Evolutionary conservation across 2,888 invertebrate species (phyloP).

Genomic region (Lepidochrysops patricia): DNA sequence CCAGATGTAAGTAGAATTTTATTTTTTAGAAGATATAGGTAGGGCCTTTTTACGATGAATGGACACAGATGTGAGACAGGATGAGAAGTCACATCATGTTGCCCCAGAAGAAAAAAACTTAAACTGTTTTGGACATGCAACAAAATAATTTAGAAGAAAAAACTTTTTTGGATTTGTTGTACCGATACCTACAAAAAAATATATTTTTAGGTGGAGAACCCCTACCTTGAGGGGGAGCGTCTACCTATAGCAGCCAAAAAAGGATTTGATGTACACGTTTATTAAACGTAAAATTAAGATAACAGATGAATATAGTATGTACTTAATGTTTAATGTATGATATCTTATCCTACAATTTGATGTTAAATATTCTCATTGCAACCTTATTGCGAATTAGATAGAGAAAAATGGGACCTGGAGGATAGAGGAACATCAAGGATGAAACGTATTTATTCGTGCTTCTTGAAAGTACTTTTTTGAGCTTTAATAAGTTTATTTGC

Average conservation of each 20-base stretch:
- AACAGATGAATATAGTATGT: conserved; percentile 23
- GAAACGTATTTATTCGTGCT: not conserved
- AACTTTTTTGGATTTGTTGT: no score
- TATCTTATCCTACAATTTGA: conserved; percentile 11
- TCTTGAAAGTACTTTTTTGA: not conserved
- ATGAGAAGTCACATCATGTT: no score
- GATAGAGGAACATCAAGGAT: not conserved
- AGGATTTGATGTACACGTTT: conserved; percentile 80
- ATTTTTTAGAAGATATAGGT: not conserved
- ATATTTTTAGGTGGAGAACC: conserved; percentile 81
- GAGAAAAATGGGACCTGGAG: not conserved
- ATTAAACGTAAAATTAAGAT: conserved; percentile 36
- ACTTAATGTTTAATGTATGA: conserved; percentile 28
- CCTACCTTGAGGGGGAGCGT: conserved; percentile 88
- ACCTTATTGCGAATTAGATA: conserved; percentile 15
- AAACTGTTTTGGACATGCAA: no score
- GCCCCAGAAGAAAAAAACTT: no score
- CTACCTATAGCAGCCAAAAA: conserved; percentile 95
- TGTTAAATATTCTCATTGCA: conserved; percentile 11
- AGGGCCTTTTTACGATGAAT: not conserved
- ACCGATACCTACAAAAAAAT: not conserved
- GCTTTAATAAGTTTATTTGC: not conserved
- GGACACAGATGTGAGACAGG: no score
- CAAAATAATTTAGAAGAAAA: no score
- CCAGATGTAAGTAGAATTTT: conserved; percentile 52